These are phyloP conservation scores for Fulica atra DNA, from an alignment of 2,113 vertebrate genomes.

Conservation along the genomic window DNA sequence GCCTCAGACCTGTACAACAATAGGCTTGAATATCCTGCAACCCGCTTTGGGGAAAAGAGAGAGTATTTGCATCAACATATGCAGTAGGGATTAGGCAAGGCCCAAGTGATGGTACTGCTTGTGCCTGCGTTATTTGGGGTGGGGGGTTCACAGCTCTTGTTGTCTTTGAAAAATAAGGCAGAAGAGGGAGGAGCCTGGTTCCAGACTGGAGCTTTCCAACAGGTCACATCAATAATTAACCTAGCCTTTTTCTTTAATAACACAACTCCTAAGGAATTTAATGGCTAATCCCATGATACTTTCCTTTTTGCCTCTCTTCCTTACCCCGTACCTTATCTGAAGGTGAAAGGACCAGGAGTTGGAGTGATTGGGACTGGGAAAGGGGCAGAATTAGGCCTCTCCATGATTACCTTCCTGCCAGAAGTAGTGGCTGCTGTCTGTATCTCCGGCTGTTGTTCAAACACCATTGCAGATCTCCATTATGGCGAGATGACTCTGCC, in stretches of 20 bases:
- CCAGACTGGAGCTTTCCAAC: not conserved
- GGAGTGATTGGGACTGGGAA: slow-evolving; percentile 76
- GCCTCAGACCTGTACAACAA: not conserved
- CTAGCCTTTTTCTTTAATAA: not conserved
- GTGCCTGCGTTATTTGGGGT: not conserved
- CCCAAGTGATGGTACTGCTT: not conserved
- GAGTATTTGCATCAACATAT: not conserved
- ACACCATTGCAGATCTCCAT: slow-evolving; percentile 64
- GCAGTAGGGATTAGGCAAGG: not conserved
- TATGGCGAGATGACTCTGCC: slow-evolving; percentile 67
- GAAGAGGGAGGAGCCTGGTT: not conserved
- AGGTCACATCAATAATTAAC: slow-evolving; percentile 10
- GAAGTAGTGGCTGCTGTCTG: slow-evolving; percentile 72
- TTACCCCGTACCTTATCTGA: not conserved
- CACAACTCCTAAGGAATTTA: not conserved
- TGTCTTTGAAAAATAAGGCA: not conserved
- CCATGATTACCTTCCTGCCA: slow-evolving; percentile 76
- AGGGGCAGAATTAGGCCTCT: slow-evolving; percentile 74
- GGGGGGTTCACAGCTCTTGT: not conserved
- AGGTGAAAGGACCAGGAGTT: slow-evolving; percentile 75
- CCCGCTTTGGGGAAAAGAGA: not conserved
- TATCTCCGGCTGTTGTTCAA: slow-evolving; percentile 72
- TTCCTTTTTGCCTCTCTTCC: not conserved
- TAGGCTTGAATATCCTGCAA: not conserved
- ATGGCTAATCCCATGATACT: slow-evolving; percentile 8